Conservation (phyloP, 2,888 invertebrate genomes). For the Smittia sp. region DNA sequence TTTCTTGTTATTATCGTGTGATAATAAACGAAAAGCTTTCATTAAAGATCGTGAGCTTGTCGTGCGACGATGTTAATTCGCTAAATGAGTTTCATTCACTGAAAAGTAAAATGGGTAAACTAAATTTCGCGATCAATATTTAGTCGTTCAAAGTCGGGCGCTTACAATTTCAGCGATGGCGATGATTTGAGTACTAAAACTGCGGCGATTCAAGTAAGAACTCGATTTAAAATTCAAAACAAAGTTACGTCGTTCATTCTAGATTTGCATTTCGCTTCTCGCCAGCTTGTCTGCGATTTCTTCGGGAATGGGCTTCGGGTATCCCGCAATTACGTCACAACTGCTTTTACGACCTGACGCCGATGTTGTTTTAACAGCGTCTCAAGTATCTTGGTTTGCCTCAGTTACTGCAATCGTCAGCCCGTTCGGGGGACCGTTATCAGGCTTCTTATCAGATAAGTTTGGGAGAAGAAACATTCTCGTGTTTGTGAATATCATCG, state of each 20-base stretch:
- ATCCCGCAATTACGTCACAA: constrained; percentile 49
- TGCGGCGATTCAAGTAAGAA: constrained; percentile 1
- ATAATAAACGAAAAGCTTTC: too few species aligned
- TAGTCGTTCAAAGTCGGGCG: not conserved
- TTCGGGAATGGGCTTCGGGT: constrained; percentile 50
- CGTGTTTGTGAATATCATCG: constrained; percentile 11
- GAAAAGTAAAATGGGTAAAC: too few species aligned
- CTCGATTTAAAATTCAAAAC: not conserved
- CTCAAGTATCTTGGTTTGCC: constrained; percentile 50
- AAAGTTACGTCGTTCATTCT: constrained; percentile 55
- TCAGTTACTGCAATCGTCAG: constrained; percentile 35
- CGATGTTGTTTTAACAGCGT: constrained; percentile 45
- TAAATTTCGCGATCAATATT: too few species aligned
- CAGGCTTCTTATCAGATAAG: not conserved
- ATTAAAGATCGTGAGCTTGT: too few species aligned
- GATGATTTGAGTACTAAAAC: not conserved
- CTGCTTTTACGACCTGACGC: constrained; percentile 44
- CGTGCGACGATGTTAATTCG: too few species aligned
- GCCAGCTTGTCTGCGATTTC: constrained; percentile 51
- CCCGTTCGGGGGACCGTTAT: constrained; percentile 26
- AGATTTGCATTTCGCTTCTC: constrained; percentile 49
- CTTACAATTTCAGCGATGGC: not conserved
- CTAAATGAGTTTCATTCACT: too few species aligned
- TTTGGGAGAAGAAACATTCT: constrained; percentile 31
- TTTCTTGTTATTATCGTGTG: too few species aligned